These are phyloP conservation scores for Ahaetulla prasina DNA, from an alignment of 2,113 vertebrate species.

Conservation along the genomic window DNA sequence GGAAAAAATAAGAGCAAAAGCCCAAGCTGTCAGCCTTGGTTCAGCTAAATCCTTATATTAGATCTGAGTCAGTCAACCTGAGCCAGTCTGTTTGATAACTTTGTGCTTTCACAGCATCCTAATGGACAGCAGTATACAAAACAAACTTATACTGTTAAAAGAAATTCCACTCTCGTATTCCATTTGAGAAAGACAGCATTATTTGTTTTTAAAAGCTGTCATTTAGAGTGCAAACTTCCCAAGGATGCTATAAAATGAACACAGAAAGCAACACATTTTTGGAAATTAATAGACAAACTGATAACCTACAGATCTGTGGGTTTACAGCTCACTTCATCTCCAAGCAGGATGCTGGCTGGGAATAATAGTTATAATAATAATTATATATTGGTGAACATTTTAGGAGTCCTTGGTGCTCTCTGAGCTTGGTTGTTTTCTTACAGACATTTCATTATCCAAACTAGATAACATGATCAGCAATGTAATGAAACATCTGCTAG, in stretches of 20 bases:
- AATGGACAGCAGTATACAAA: slow-evolving; percentile 31
- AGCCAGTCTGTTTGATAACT: slow-evolving; percentile 14
- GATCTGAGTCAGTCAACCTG: background rate
- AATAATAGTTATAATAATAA: background rate
- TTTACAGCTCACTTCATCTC: background rate
- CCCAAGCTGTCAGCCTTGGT: background rate
- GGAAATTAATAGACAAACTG: background rate
- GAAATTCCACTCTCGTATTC: background rate
- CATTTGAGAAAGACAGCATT: slow-evolving; percentile 16
- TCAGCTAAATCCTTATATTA: background rate
- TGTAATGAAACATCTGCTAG: background rate
- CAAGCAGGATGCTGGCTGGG: background rate
- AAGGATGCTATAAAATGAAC: background rate
- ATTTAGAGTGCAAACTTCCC: background rate
- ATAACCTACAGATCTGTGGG: background rate
- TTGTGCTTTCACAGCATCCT: slow-evolving; percentile 26
- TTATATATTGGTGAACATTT: background rate
- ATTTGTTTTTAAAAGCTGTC: background rate
- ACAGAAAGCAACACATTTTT: background rate
- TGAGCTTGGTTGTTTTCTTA: too few species aligned
- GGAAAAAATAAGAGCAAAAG: background rate
- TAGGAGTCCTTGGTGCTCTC: background rate
- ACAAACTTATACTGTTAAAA: fast-evolving
- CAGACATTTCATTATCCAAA: background rate
- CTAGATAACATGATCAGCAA: background rate